Evolutionary conservation across 2,113 vertebrate species (phyloP).

Genomic region (Lota lota): DNA sequence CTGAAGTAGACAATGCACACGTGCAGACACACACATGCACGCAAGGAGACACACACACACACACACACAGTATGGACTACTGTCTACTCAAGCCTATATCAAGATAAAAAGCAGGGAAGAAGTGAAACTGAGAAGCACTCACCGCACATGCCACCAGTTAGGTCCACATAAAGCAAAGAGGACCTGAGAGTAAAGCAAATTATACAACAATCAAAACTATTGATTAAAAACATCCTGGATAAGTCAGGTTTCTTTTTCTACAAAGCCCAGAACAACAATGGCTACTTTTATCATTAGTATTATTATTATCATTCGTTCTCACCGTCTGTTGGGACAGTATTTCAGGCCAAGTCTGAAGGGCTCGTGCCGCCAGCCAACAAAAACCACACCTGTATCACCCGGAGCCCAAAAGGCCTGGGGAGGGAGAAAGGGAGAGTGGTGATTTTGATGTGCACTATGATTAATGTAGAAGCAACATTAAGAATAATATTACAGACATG

Average conservation of each 20-base stretch:
- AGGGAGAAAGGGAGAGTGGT: constrained; percentile 9
- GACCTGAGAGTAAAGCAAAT: constrained; percentile 70
- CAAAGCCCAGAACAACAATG: no score
- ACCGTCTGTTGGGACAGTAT: constrained; percentile 89
- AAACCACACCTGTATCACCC: constrained; percentile 84
- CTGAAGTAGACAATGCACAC: constrained; percentile 57
- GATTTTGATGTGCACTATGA: neutral
- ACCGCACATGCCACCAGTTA: constrained; percentile 84
- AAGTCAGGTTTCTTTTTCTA: no score
- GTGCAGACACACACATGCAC: neutral
- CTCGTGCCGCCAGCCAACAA: constrained; percentile 90
- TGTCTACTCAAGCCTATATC: no score
- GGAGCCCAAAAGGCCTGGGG: constrained; percentile 94
- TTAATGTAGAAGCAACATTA: neutral
- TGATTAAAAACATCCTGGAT: no score
- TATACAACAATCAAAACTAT: no score
- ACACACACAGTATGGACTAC: neutral
- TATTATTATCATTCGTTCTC: constrained; percentile 17
- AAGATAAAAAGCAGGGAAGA: neutral
- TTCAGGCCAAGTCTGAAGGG: constrained; percentile 87
- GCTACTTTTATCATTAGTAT: no score
- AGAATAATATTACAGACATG: neutral
- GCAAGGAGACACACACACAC: neutral
- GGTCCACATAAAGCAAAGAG: constrained; percentile 86
- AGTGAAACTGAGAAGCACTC: constrained; percentile 50